A percentile compares a stretch with the other conserved stretches of the same genome.
phyloP scores from a whole-genome alignment of 2,113 vertebrate species.

The Pollachius pollachius region DNA sequence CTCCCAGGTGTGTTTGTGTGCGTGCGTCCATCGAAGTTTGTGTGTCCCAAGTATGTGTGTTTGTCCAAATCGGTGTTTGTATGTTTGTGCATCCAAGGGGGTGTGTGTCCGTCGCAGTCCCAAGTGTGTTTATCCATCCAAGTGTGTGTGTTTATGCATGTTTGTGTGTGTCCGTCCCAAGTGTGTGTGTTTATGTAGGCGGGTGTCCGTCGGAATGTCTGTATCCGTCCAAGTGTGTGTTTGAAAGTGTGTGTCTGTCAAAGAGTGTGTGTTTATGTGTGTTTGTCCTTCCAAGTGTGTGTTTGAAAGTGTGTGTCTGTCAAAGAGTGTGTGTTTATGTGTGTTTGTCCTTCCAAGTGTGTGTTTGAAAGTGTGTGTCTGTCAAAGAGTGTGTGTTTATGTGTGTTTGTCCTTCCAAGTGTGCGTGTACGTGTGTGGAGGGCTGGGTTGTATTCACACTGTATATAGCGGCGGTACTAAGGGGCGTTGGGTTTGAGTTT shows the following conservation, averaged over 20 bases:
- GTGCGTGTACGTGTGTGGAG: constrained; percentile 15
- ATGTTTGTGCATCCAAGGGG: constrained; percentile 1
- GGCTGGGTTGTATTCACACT: constrained; percentile 17
- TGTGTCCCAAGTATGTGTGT: no score
- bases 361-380: no score
- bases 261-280: not conserved
- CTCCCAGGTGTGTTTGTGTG: no score
- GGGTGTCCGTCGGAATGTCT: not conserved
- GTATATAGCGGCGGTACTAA: constrained; percentile 51
- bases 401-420: not conserved
- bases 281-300: no score
- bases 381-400: no score
- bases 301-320: no score
- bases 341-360: not conserved
- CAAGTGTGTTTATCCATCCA: not conserved
- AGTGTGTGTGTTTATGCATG: no score
- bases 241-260: no score
- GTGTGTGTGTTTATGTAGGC: not conserved
- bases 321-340: not conserved
- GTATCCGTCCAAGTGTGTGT: no score
- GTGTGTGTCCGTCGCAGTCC: not conserved
- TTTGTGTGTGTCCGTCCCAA: no score
- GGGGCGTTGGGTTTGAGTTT: constrained; percentile 20
- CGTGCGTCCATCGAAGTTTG: no score
- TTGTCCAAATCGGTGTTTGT: not conserved